Evolutionary conservation across 2,888 invertebrate genomes (phyloP), one percentile per base, ranked within the genome.

Genomic region (Lasioglossum vierecki): DNA sequence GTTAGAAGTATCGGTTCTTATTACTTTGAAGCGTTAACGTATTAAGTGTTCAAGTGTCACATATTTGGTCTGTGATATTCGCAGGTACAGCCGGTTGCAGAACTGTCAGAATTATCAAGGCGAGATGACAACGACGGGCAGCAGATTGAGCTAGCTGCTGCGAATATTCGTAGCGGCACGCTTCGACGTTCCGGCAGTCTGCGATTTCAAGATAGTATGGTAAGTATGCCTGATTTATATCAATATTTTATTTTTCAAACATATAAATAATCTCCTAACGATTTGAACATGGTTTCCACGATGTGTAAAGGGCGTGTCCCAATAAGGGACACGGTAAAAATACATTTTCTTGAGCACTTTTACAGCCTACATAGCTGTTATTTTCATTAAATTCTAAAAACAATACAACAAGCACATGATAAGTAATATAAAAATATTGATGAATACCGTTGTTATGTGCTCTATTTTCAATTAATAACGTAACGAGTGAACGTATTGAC

Each of bases 81-180:
- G 53, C 95, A 98, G 98, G 99, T 99, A 87, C 99, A 99, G 95
- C 98, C 99, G 66, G 98, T 99, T 88, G 98, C 98, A 0, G 99
- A 99, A 95, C 95, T 99, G 91, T 98, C 98, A 91, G 99, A 99
- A 95, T 95, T 99, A 92, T 98, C 98, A 86, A 96, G 98, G 90
- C 96, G 98, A 79, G 97, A 96, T 41, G 96, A 96, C 71, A 96
- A 96, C 90, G 97, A 97, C 92, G 97, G 97, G 1, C 95, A 95
- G 66, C 96, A 96, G 91, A 96, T 97, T 41, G 96, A 97, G 74
- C 95, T 98, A 76, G 97, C 97, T 63, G 97, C 97, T 90, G 96
- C 96, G 68, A 96, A 96, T 91, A 96, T 96, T 81, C 96, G 96
- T 87, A 95, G 98, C 71, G 98, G 98, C 78, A 98, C 98, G 2